Conservation (phyloP, 1,140 invertebrate genomes). For the Drosophila saltans region DNA sequence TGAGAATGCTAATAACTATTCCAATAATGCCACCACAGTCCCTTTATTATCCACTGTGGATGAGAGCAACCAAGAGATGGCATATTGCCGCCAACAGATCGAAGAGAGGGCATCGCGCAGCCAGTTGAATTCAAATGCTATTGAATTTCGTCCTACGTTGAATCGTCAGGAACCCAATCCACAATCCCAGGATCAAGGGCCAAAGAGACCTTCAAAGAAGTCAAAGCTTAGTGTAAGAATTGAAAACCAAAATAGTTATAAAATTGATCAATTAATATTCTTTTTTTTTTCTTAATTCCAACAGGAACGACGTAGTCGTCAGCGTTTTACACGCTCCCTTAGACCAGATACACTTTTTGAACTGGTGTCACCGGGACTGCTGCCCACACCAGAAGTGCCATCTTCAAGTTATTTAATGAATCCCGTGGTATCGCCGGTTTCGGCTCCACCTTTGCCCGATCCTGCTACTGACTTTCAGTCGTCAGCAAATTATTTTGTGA, state of each 20-base stretch:
- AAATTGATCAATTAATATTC: not conserved
- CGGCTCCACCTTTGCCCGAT: not conserved
- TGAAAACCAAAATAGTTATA: not conserved
- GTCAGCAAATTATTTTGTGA: not conserved
- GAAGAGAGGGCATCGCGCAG: constrained; percentile 17
- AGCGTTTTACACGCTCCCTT: constrained; percentile 12
- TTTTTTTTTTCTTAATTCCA: not conserved
- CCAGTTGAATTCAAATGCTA: constrained; percentile 32
- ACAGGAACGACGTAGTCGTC: constrained; percentile 22
- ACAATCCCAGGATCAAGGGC: not conserved
- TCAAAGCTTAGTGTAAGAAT: constrained; percentile 2
- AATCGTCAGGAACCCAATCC: not conserved
- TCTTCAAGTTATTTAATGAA: not conserved
- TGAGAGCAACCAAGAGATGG: no score
- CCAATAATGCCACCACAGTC: no score
- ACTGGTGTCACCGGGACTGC: not conserved
- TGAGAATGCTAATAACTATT: no score
- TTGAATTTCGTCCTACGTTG: constrained; percentile 25
- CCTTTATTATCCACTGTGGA: no score
- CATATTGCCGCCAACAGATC: no score
- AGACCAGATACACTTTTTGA: not conserved
- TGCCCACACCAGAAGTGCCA: not conserved
- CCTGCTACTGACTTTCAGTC: not conserved
- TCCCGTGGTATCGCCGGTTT: not conserved
- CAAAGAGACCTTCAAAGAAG: not conserved